Conservation (phyloP, 2,888 invertebrate species). For the Drosophila demipolita region DNA sequence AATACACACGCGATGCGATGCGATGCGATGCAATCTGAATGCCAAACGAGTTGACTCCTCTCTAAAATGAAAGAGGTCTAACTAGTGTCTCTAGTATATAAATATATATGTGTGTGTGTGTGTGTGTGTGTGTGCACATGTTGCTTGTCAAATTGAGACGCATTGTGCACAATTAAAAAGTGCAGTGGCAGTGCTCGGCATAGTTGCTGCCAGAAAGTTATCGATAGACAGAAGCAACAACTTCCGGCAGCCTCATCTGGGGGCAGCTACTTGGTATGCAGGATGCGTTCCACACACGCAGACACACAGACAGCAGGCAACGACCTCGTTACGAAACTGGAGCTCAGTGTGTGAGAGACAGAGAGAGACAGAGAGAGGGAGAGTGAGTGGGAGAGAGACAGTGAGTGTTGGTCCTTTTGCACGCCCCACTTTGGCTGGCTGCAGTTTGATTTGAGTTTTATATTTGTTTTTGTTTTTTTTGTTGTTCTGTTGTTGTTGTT, state of each 20-base stretch:
- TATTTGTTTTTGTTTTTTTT: conserved; percentile 5
- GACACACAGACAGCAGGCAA: conserved; percentile 60
- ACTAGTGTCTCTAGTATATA: conserved; percentile 25
- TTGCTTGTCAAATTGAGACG: conserved; percentile 78
- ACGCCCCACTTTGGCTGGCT: conserved; percentile 55
- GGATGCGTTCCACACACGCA: conserved; percentile 61
- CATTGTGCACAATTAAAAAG: conserved; percentile 68
- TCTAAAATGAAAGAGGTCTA: conserved; percentile 38
- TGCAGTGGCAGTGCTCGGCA: conserved; percentile 51
- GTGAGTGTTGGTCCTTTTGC: conserved; percentile 40
- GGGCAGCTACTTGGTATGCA: conserved; percentile 73
- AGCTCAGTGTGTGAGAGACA: conserved; percentile 40
- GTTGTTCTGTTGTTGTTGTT: not conserved
- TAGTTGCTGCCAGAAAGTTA: conserved; percentile 67
- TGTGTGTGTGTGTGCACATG: conserved; percentile 56
- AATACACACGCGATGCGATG: conserved; percentile 78
- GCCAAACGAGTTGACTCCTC: conserved; percentile 68
- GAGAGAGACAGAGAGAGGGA: not conserved
- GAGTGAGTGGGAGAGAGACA: not conserved
- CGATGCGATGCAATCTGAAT: conserved; percentile 85
- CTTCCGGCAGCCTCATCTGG: conserved; percentile 52
- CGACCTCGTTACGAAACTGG: conserved; percentile 78
- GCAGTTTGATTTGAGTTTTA: conserved; percentile 56
- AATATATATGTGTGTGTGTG: conserved; percentile 13
- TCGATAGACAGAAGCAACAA: conserved; percentile 55